phyloP scores from a whole-genome alignment of 2,888 invertebrate genomes.

The Microplitis manilae region DNA sequence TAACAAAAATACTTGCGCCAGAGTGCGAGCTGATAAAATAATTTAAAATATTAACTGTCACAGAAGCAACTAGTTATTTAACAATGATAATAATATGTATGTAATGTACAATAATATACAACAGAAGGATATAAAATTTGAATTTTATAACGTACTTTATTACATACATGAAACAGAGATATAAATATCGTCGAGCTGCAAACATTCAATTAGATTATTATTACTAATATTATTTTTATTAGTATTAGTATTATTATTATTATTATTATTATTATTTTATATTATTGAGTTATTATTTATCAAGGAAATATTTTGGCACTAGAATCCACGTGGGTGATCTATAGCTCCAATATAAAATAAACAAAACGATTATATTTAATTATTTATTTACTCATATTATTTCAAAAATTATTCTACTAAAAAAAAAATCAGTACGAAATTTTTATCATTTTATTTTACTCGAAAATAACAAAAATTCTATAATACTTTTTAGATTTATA shows the following conservation, averaged over 20 bases:
- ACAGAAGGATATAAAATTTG: conserved; percentile 68
- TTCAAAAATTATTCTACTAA: not conserved
- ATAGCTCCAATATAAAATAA: conserved; percentile 27
- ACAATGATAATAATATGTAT: conserved; percentile 48
- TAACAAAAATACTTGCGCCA: conserved; percentile 3
- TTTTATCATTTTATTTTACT: not conserved
- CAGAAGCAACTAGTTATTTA: conserved; percentile 46
- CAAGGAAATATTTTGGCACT: conserved; percentile 68
- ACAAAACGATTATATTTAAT: conserved; percentile 47
- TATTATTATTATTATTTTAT: not conserved
- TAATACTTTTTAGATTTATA: not conserved
- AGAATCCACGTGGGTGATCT: conserved; percentile 55
- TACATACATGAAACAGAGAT: conserved; percentile 56
- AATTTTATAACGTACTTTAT: conserved; percentile 60
- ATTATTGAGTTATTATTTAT: conserved; percentile 44
- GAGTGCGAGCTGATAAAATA: not conserved
- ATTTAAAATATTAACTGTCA: conserved; percentile 26
- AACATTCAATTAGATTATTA: conserved; percentile 52
- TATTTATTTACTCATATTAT: conserved; percentile 36
- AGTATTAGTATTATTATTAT: not conserved
- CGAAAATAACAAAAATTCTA: not conserved
- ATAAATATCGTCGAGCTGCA: conserved; percentile 49
- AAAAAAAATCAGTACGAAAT: not conserved
- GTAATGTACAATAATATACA: conserved; percentile 57
- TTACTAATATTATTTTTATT: not conserved